Evolutionary conservation across 2,113 vertebrate genomes (phyloP).

Genomic region (Lasiurus borealis): DNA sequence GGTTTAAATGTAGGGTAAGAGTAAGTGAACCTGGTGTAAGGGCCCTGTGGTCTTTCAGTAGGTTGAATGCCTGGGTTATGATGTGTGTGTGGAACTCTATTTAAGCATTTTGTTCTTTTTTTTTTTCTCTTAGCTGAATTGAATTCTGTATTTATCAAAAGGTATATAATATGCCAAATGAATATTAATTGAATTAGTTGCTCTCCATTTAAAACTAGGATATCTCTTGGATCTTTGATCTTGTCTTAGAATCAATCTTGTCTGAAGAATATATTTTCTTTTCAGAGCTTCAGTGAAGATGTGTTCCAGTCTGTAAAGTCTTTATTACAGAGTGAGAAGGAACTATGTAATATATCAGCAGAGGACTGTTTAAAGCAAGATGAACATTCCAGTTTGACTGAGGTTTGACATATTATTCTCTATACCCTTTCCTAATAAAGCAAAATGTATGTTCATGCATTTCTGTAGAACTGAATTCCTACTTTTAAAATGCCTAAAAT

Average conservation of each 20-base stretch:
- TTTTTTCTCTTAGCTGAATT: neutral
- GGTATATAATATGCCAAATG: neutral
- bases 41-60: neutral
- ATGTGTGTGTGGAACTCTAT: neutral
- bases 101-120: neutral
- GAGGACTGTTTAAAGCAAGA: conserved; percentile 87
- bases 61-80: neutral
- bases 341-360: conserved; percentile 91
- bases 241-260: conserved; percentile 18
- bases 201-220: neutral
- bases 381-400: conserved; percentile 86
- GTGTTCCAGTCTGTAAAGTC: conserved; percentile 91
- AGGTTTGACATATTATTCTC: conserved; percentile 89
- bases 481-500: conserved; percentile 39
- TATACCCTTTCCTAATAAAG: neutral
- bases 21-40: neutral
- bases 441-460: neutral
- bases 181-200: conserved; percentile 11
- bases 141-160: neutral
- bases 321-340: conserved; percentile 93
- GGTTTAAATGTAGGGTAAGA: neutral
- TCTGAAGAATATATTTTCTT: conserved; percentile 65
- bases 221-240: neutral
- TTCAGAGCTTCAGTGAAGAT: conserved; percentile 92
- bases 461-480: neutral